phyloP scores from a whole-genome alignment of 2,113 vertebrate species.

The Polypterus bichir region DNA sequence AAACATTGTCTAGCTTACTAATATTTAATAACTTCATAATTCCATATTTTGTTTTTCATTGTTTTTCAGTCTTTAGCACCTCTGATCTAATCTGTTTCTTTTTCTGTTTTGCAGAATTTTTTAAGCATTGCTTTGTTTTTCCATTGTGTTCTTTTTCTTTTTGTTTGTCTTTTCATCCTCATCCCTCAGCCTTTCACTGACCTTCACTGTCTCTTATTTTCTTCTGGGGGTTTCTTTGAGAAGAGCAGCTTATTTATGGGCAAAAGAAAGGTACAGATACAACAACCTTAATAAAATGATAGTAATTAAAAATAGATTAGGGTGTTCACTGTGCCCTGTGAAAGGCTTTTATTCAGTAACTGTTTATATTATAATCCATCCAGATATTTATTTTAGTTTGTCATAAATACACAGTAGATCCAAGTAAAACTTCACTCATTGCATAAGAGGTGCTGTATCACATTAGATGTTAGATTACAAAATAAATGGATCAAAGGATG shows the following conservation, averaged over 20 bases:
- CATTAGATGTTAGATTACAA: too few species aligned
- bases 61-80: conserved; percentile 27
- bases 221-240: conserved; percentile 76
- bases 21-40: conserved; percentile 9
- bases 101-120: conserved; percentile 71
- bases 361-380: too few species aligned
- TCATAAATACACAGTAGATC: too few species aligned
- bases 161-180: conserved; percentile 27
- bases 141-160: conserved; percentile 28
- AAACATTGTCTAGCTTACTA: conserved; percentile 16
- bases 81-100: conserved; percentile 57
- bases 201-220: conserved; percentile 58
- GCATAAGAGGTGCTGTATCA: too few species aligned
- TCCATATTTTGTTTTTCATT: conserved; percentile 9
- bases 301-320: neutral
- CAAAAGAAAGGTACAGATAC: conserved; percentile 82
- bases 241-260: conserved; percentile 82
- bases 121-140: conserved; percentile 51
- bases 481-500: too few species aligned
- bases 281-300: conserved; percentile 3
- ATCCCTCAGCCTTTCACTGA: conserved; percentile 64
- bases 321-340: neutral
- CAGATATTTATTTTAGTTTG: too few species aligned
- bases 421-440: too few species aligned
- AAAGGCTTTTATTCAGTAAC: too few species aligned